A percentile compares a stretch with the other conserved stretches of the same genome.
Conservation (phyloP, 2,113 vertebrate genomes). For the Mormyrus lacerda region DNA sequence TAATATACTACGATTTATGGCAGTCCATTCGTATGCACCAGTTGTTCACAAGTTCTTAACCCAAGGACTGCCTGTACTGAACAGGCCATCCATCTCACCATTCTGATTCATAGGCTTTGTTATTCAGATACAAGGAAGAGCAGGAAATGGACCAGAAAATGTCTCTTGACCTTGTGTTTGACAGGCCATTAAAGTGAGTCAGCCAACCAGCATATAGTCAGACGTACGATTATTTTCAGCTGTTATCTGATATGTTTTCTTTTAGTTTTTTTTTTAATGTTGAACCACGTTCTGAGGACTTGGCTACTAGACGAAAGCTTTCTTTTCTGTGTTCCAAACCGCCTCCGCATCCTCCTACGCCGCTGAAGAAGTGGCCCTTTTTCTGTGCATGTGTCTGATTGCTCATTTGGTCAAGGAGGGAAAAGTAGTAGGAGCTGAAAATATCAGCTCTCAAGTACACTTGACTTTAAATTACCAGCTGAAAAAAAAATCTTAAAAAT, state of each 20-base stretch:
- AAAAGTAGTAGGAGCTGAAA: not conserved
- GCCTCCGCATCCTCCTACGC: not conserved
- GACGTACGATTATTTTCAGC: not conserved
- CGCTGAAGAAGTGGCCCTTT: not conserved
- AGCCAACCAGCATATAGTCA: not conserved
- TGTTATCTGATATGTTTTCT: not conserved
- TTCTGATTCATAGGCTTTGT: not conserved
- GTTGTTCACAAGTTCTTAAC: not conserved
- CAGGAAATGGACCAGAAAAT: not conserved
- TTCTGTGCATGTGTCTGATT: not conserved
- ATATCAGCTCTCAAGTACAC: not conserved
- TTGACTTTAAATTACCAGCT: not conserved
- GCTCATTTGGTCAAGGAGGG: constrained; percentile 5
- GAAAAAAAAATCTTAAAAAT: not conserved
- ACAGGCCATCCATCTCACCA: not conserved
- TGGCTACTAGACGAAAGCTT: not conserved
- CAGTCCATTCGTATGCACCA: not conserved
- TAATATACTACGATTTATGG: not conserved
- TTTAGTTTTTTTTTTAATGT: not conserved
- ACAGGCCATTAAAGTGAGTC: not conserved
- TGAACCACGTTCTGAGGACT: not conserved
- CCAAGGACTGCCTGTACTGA: not conserved
- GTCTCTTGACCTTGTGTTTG: not conserved
- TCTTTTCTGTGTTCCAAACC: not conserved
- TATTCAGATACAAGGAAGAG: not conserved